Evolutionary conservation across 1,140 invertebrate genomes (phyloP), one percentile per base, ranked within the genome.

Genomic region (Habropoda laboriosa): DNA sequence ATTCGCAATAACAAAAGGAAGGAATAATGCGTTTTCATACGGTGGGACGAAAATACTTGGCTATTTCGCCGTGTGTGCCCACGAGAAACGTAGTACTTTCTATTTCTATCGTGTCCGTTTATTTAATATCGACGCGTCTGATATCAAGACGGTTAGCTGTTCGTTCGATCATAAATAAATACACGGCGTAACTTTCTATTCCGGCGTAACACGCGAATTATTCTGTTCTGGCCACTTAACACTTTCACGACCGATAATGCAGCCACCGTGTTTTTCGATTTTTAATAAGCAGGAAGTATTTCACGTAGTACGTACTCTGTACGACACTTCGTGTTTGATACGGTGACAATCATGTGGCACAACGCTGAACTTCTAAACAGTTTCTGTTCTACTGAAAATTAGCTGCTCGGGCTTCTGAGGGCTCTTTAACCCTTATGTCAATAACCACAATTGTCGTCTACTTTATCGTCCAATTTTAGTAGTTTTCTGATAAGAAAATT

Each of bases 131-230:
- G 38, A 0, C 38, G 32, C 35, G 51, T 60, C 16, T 58, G 60
- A 70, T 72, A 64, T 57, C 63, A 58, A 42, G 68, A 60, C 53
- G 47, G 24, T 63, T 57, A 1, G 21, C 21, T 38, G n/a, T 21
- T 72, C 75, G 27, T 51, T 53, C 42, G 63, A 49, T 47, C 42
- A 40, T 66, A 40, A 66, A 55, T 55, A 73, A 51, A 47, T n/a
- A 47, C 67, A 18, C 38, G 42, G 12, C 47, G 49, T 58, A 55
- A 81, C 80, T 81, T 79, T 81, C 67, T 81, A 81, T 51, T 73
- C 42, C 16, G 7, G 42, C 67, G 57, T 77, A 60, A 72, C 35
- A 51, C 40, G 49, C 38, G 35, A 35, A 51, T 42, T 70, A 70
- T 40, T 70, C 51, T 70, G 30, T 32, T 8, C 51, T 40, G 35